These are phyloP conservation scores for Chloroceryle amazona DNA, from an alignment of 2,797 vertebrate species.

Conservation along the genomic window DNA sequence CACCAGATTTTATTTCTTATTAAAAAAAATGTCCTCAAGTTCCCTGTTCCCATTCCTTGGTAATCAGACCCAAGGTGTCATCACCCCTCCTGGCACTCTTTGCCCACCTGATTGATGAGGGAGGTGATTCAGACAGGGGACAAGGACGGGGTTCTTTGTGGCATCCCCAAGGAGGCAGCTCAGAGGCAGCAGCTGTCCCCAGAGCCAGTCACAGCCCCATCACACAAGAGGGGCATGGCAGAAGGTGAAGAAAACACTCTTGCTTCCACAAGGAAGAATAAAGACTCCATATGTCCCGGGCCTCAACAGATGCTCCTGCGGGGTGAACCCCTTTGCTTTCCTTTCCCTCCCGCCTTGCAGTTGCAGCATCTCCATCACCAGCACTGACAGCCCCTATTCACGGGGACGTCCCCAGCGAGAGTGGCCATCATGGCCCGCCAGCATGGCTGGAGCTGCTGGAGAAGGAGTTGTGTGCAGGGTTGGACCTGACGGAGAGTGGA, in stretches of 20 bases:
- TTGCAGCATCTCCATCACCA: neutral
- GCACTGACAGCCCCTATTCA: neutral
- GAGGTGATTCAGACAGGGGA: neutral
- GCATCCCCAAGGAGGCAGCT: neutral
- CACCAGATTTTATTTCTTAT: neutral
- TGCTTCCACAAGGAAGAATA: slow-evolving; percentile 79
- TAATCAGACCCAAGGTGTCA: neutral
- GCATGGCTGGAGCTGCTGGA: neutral
- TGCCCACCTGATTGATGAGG: slow-evolving; percentile 11
- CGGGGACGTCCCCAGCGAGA: accelerated
- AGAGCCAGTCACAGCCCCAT: neutral
- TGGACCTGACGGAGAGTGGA: accelerated
- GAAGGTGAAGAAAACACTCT: slow-evolving; percentile 75
- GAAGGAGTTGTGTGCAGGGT: too few relatives aligned
- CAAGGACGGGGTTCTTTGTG: neutral
- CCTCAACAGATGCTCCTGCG: slow-evolving; percentile 81
- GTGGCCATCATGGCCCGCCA: accelerated
- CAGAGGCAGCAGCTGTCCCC: slow-evolving; percentile 66
- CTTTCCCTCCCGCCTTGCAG: neutral
- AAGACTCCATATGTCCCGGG: slow-evolving; percentile 82
- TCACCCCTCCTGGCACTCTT: neutral
- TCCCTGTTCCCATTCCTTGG: neutral
- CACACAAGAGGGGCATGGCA: slow-evolving; percentile 48
- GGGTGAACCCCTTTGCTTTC: neutral
- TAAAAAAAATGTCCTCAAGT: neutral